phyloP scores from a whole-genome alignment of 2,797 vertebrate species.

The Chromobotia macracanthus region DNA sequence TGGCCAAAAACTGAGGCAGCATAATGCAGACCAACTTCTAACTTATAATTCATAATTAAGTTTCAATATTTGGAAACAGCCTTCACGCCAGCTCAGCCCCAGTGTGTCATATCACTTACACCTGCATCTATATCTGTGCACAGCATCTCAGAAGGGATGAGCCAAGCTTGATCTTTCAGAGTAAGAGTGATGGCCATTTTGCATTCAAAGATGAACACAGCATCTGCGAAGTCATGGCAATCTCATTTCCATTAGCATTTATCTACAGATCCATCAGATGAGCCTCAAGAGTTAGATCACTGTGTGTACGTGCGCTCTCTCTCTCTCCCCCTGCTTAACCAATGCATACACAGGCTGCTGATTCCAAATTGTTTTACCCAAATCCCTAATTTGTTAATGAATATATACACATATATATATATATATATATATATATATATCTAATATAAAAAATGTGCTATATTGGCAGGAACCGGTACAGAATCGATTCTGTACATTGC shows the following conservation, averaged over 20 bases:
- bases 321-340: conserved; percentile 37
- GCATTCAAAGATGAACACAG: conserved; percentile 47
- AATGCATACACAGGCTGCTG: background rate
- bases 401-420: no score
- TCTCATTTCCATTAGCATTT: conserved; percentile 34
- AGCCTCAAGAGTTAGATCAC: conserved; percentile 65
- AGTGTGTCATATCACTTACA: background rate
- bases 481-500: background rate
- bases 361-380: background rate
- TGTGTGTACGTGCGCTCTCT: background rate
- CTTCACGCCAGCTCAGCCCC: background rate
- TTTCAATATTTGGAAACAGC: background rate
- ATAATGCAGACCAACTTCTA: background rate
- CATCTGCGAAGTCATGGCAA: conserved; percentile 49
- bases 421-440: no score
- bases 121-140: conserved; percentile 11
- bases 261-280: conserved; percentile 53
- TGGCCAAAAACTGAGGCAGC: background rate
- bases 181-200: conserved; percentile 62
- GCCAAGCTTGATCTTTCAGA: conserved; percentile 21
- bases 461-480: background rate
- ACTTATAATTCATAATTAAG: background rate
- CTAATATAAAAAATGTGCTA: no score
- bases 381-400: background rate
- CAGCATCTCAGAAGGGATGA: conserved; percentile 12